Percentiles rank a stretch among this genome's conserved stretches.
Conservation (phyloP, 1,140 invertebrate genomes). For the Radopholus similis region DNA sequence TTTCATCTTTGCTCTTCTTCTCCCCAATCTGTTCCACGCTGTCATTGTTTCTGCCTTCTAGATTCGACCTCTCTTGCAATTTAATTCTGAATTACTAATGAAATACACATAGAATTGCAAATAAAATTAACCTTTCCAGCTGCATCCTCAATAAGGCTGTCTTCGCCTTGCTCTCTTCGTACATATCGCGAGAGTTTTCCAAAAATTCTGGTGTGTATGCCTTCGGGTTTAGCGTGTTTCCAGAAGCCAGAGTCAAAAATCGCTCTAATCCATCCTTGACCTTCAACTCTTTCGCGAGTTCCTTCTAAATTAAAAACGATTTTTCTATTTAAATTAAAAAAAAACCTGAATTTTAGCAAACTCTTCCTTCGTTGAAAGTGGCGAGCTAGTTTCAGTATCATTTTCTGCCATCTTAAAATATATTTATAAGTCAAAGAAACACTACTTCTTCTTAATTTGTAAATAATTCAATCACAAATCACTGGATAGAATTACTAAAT, state of each 20-base stretch:
- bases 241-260: conserved; percentile 30
- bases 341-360: too few relatives aligned
- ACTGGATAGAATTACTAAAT: too few relatives aligned
- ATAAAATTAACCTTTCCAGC: conserved; percentile 40
- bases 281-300: too few relatives aligned
- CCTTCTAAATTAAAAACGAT: too few relatives aligned
- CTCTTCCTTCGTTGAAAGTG: too few relatives aligned
- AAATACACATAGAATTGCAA: conserved; percentile 2
- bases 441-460: too few relatives aligned
- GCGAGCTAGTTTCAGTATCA: too few relatives aligned
- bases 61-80: conserved; percentile 13
- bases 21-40: neutral
- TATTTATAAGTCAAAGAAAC: too few relatives aligned
- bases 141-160: conserved; percentile 54
- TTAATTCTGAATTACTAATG: neutral
- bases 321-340: too few relatives aligned
- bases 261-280: conserved; percentile 55
- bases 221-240: conserved; percentile 28
- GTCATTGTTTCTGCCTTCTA: neutral
- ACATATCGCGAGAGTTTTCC: conserved; percentile 36
- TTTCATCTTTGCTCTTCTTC: conserved; percentile 68
- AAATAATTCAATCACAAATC: too few relatives aligned
- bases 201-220: conserved; percentile 32
- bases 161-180: conserved; percentile 51
- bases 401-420: too few relatives aligned